Percentiles rank a stretch among this genome's conserved stretches.
phyloP scores from a whole-genome alignment of 92 coral and sea anemone species.

The Epizoanthus stellaris region DNA sequence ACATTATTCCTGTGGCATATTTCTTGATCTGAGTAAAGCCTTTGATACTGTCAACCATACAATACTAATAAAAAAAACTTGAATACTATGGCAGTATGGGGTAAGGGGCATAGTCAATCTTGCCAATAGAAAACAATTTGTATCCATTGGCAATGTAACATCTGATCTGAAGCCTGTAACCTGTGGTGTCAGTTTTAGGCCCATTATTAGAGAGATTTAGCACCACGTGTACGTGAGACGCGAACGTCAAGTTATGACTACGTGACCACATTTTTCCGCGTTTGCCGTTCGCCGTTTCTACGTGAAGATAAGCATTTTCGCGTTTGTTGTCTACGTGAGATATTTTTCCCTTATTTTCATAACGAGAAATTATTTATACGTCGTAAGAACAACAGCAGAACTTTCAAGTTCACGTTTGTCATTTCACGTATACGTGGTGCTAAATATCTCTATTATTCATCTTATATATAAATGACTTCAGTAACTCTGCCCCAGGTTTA shows the following conservation, averaged over 20 bases:
- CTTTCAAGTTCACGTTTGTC: too few species aligned
- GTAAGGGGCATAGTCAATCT: constrained; percentile 49
- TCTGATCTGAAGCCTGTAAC: constrained; percentile 40
- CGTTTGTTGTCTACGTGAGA: too few species aligned
- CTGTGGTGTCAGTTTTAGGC: constrained; percentile 44
- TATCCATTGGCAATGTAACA: constrained; percentile 51
- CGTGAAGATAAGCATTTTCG: too few species aligned
- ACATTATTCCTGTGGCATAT: background rate
- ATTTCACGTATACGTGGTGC: too few species aligned
- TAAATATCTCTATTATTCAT: too few species aligned
- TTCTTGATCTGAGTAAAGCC: constrained; percentile 46
- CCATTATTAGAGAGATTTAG: background rate
- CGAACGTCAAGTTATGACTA: too few species aligned
- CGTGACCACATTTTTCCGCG: too few species aligned
- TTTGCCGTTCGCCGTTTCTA: too few species aligned
- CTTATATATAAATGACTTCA: constrained; percentile 4
- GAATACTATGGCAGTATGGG: constrained; percentile 43
- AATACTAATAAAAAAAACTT: constrained; percentile 39
- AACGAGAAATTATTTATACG: too few species aligned
- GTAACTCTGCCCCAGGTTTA: constrained; percentile 15
- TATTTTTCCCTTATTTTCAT: too few species aligned
- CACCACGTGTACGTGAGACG: too few species aligned
- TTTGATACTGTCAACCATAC: constrained; percentile 39
- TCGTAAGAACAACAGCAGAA: too few species aligned
- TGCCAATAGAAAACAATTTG: constrained; percentile 56